Percentiles rank a stretch among this genome's conserved stretches.
phyloP scores from a whole-genome alignment of 2,888 invertebrate genomes.

The Druceiella hillmani region DNA sequence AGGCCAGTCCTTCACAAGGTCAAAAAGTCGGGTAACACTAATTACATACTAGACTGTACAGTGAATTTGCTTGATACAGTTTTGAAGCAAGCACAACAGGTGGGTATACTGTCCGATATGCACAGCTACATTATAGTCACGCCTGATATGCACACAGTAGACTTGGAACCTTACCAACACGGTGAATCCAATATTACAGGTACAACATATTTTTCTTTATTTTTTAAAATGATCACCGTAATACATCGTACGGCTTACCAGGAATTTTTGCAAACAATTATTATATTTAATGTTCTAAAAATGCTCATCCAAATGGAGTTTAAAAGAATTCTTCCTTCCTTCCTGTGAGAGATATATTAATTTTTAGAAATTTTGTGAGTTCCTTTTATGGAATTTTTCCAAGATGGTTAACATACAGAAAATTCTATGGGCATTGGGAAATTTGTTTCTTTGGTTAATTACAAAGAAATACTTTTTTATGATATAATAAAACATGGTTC shows the following conservation, averaged over 20 bases:
- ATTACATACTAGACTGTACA: conserved; percentile 72
- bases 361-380: too few species aligned
- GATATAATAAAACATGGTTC: too few species aligned
- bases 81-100: conserved; percentile 70
- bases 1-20: conserved; percentile 64
- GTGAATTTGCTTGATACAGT: conserved; percentile 40
- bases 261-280: conserved; percentile 29
- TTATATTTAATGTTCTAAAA: conserved; percentile 19
- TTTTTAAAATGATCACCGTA: too few species aligned
- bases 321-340: too few species aligned
- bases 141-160: conserved; percentile 76
- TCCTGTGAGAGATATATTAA: too few species aligned
- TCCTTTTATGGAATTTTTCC: too few species aligned
- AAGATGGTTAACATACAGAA: too few species aligned
- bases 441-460: too few species aligned
- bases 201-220: too few species aligned
- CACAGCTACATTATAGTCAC: conserved; percentile 75
- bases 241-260: too few species aligned
- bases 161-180: conserved; percentile 70
- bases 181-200: conserved; percentile 82
- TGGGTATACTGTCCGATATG: conserved; percentile 76
- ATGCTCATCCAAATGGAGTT: neutral
- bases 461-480: too few species aligned
- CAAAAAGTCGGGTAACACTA: conserved; percentile 62
- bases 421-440: too few species aligned